phyloP scores from a whole-genome alignment of 2,888 invertebrate genomes.

The Drosophila nigricruria region DNA sequence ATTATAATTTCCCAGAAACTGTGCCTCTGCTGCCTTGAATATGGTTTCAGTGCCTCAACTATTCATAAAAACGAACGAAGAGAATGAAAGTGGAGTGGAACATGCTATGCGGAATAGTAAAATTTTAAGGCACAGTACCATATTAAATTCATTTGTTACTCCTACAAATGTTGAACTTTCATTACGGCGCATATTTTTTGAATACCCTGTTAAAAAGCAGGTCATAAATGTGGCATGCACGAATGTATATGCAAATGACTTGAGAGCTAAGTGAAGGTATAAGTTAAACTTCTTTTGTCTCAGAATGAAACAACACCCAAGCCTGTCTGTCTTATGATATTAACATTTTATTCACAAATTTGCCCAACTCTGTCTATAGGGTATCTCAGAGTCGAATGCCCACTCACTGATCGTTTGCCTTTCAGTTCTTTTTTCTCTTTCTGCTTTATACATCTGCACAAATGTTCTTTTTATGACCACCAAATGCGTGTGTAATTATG shows the following conservation, averaged over 20 bases:
- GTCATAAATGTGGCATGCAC: background rate
- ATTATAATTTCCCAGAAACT: background rate
- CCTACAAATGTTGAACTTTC: slow-evolving; percentile 35
- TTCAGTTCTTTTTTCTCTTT: slow-evolving; percentile 1
- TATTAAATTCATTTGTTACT: slow-evolving; percentile 22
- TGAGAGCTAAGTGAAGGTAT: too few species aligned
- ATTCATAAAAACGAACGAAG: background rate
- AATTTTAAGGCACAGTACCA: background rate
- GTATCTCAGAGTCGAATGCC: slow-evolving; percentile 3
- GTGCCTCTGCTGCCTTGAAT: background rate
- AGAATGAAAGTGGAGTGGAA: background rate
- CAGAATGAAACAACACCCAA: too few species aligned
- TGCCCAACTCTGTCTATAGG: background rate
- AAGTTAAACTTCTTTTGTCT: too few species aligned
- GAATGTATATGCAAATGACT: too few species aligned
- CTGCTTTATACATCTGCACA: slow-evolving; percentile 57
- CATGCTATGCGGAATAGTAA: slow-evolving; percentile 1
- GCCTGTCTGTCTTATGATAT: too few species aligned
- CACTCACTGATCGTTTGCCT: background rate
- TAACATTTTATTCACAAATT: too few species aligned
- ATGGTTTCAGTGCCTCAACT: background rate
- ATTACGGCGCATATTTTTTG: slow-evolving; percentile 23
- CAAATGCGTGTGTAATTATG: slow-evolving; percentile 78
- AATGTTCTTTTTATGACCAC: slow-evolving; percentile 75
- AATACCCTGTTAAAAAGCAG: background rate